Conservation (phyloP, 1,140 invertebrate species). For the Oryctes rhinoceros region DNA sequence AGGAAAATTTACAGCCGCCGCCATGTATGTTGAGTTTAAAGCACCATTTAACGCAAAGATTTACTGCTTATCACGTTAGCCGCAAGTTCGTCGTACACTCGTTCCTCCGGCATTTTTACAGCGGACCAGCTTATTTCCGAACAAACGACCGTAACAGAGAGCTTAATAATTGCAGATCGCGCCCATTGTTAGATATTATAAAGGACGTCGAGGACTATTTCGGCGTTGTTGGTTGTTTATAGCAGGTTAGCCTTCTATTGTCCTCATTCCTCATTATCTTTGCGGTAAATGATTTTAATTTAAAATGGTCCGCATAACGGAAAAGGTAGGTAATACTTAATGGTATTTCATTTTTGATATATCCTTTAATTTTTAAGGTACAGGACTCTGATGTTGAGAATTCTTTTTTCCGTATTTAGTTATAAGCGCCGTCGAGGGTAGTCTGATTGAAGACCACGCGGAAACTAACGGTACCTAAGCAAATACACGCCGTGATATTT, state of each 20-base stretch:
- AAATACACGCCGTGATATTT: too few relatives aligned
- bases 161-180: not conserved
- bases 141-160: constrained; percentile 5
- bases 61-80: constrained; percentile 35
- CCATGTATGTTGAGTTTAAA: constrained; percentile 30
- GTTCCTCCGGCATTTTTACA: not conserved
- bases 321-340: too few relatives aligned
- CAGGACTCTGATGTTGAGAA: too few relatives aligned
- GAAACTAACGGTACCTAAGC: too few relatives aligned
- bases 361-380: too few relatives aligned
- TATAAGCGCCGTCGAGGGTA: too few relatives aligned
- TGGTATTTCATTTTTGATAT: too few relatives aligned
- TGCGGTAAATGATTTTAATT: too few relatives aligned
- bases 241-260: not conserved
- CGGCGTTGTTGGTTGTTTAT: not conserved
- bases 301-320: too few relatives aligned
- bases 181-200: not conserved
- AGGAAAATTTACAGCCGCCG: constrained; percentile 28
- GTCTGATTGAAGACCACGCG: too few relatives aligned
- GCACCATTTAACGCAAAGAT: constrained; percentile 32
- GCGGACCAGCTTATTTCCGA: not conserved
- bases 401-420: too few relatives aligned
- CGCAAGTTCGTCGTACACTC: not conserved
- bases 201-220: not conserved
- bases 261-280: not conserved